A percentile compares a stretch with the other conserved stretches of the same genome.
Evolutionary conservation across 2,797 vertebrate genomes (phyloP).

Genomic region (Urophycis tenuis): DNA sequence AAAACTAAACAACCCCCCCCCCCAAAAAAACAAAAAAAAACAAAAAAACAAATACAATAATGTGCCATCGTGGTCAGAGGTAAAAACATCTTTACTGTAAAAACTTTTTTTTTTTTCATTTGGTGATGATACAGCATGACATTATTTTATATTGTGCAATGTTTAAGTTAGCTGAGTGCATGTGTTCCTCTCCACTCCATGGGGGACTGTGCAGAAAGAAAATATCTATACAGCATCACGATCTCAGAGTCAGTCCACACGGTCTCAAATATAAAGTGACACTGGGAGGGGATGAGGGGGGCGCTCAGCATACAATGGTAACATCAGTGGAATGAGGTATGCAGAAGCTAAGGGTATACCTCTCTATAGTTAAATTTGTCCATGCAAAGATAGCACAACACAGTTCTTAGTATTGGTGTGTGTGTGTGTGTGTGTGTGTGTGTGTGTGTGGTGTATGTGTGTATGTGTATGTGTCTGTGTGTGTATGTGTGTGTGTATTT

Average conservation of each 20-base stretch:
- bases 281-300: constrained; percentile 44
- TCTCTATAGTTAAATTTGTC: constrained; percentile 61
- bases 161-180: constrained; percentile 59
- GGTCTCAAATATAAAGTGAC: constrained; percentile 62
- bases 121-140: constrained; percentile 58
- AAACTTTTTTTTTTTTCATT: constrained; percentile 50
- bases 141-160: constrained; percentile 60
- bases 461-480: constrained; percentile 58
- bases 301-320: constrained; percentile 41
- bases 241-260: constrained; percentile 46
- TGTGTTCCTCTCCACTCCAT: constrained; percentile 56
- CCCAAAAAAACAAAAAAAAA: too few species aligned
- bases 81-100: constrained; percentile 42
- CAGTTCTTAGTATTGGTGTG: constrained; percentile 56
- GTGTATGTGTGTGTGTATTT: constrained; percentile 26
- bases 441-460: constrained; percentile 52
- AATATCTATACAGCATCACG: constrained; percentile 55
- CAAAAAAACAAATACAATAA: constrained; percentile 38
- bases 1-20: not conserved
- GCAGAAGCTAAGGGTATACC: constrained; percentile 61
- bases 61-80: constrained; percentile 63
- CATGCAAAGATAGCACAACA: constrained; percentile 67
- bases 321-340: constrained; percentile 65
- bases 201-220: constrained; percentile 48
- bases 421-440: constrained; percentile 35